Base-by-base conservation (phyloP, 2,888 invertebrate genomes). In the Dysmachus trigonus region DNA sequence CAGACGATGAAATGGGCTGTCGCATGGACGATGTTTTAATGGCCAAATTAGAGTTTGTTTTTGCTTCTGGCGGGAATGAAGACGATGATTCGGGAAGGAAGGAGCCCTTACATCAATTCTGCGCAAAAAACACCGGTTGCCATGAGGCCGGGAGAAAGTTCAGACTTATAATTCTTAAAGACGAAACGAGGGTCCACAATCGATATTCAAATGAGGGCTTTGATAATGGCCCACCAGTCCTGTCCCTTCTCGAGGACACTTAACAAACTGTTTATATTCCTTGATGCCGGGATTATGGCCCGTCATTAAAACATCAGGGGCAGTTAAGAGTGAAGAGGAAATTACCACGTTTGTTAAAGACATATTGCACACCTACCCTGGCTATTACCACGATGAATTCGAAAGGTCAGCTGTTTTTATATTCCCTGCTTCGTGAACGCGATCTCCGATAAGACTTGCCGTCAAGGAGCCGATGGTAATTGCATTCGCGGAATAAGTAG, bases 151-250 rank as follows among this genome's bases (percentile, higher is more conserved):
- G 62, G 62, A 22, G 62, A 62, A 62, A 62, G 62, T 62, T 62
- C 62, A 27, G 62, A 62, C 7, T 62, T 62, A 62, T 62, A 41
- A 41, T 62, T 13, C 62, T 62, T 62, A 62, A 62, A 62, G 22
- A 27, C 10, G 62, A 18, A 62, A 62, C 62, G 62, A 73, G 73
- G 73, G 31, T 33, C 33, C 27, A 22, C 73, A 73, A 79, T 79
- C 79, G 79, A 79, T 79, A 79, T 79, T 79, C 79, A 79, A 79
- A 79, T 79, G 27, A 51, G 51, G 51, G 47, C 18, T 79, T 51
- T 79, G 79, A 79, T 79, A 51, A 51, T 79, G 53, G 18, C 73
- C 3, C 73, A 31, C 73, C 73, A 31, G n/a, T 33, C 15, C 33
- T 30, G 31, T 33, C 31, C 73, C n/a, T 31, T 33, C 31, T 73